Conservation (phyloP, 2,888 invertebrate genomes). For the Tetheella fluctuosa region DNA sequence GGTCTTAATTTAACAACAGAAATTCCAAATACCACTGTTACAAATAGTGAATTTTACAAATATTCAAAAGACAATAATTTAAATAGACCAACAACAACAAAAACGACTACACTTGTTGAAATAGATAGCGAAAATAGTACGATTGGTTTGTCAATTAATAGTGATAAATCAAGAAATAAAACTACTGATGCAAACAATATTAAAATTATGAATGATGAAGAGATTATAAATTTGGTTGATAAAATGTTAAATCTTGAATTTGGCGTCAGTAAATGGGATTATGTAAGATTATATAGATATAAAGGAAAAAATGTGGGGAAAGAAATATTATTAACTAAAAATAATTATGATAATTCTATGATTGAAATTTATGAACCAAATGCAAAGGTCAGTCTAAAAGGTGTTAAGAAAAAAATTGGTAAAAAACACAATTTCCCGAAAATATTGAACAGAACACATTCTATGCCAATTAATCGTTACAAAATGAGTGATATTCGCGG, state of each 20-base stretch:
- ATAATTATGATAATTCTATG: not conserved
- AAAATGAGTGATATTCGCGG: conserved; percentile 31
- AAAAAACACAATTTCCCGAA: conserved; percentile 40
- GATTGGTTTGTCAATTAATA: not conserved
- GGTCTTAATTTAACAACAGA: not conserved
- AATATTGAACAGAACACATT: conserved; percentile 22
- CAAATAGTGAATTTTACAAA: not conserved
- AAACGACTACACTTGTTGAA: not conserved
- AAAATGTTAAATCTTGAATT: conserved; percentile 2
- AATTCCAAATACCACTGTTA: not conserved
- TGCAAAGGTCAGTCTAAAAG: conserved; percentile 21
- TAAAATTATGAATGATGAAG: not conserved
- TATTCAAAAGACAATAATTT: not conserved
- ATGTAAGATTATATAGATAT: not conserved
- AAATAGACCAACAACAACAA: not conserved
- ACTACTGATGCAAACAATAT: not conserved
- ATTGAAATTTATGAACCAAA: not conserved
- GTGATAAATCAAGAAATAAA: not conserved
- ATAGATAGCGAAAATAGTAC: not conserved
- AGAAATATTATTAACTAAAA: not conserved
- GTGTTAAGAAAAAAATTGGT: conserved; percentile 27
- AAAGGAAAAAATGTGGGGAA: not conserved
- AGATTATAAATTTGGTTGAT: conserved; percentile 11
- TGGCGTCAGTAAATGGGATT: not conserved
- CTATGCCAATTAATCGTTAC: not conserved